phyloP scores from a whole-genome alignment of 2,113 vertebrate genomes.

The Sula dactylatra region DNA sequence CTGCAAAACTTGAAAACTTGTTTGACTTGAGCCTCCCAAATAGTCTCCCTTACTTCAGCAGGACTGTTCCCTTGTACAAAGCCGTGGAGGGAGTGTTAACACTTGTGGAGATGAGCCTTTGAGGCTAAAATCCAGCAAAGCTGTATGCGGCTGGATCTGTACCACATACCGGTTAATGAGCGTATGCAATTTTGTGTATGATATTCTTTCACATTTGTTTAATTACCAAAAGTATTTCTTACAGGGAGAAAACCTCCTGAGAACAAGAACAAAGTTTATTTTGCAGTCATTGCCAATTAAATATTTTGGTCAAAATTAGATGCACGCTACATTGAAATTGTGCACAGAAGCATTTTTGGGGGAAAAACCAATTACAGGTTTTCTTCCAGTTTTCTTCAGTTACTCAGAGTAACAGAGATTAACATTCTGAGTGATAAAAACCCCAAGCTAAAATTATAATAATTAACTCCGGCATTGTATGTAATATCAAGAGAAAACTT shows the following conservation, averaged over 20 bases:
- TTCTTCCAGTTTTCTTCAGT: not conserved
- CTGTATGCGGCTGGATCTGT: not conserved
- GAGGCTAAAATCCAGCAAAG: not conserved
- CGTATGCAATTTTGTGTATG: not conserved
- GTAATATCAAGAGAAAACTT: constrained; percentile 65
- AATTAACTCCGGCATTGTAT: constrained; percentile 49
- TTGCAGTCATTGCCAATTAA: not conserved
- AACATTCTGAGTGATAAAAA: constrained; percentile 47
- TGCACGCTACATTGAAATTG: not conserved
- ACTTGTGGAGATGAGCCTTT: not conserved
- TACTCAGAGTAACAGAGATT: constrained; percentile 17
- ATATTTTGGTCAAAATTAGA: not conserved
- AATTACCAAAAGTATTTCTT: not conserved
- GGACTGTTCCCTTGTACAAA: not conserved
- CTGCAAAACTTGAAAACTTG: not conserved
- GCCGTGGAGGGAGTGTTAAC: not conserved
- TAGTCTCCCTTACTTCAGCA: not conserved
- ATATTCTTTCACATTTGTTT: not conserved
- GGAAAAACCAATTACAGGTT: not conserved
- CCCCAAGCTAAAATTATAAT: constrained; percentile 16
- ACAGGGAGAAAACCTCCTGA: not conserved
- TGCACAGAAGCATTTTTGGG: not conserved
- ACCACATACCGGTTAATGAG: not conserved
- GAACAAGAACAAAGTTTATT: constrained; percentile 19
- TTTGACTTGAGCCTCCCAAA: not conserved